Conservation (phyloP, 2,113 vertebrate genomes). For the Xiphorhynchus elegans region DNA sequence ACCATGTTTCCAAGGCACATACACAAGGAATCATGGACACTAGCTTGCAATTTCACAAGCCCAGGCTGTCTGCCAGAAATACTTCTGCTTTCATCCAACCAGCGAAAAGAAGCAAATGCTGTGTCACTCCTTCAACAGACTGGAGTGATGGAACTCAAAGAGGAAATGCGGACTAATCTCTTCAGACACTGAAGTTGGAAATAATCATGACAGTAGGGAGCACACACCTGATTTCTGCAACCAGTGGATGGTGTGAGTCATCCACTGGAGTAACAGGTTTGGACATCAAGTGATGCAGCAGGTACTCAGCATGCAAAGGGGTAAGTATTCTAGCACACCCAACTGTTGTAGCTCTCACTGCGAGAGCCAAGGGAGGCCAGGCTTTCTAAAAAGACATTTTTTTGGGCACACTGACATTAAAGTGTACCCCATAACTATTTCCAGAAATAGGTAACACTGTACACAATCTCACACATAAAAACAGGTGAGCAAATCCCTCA, state of each 20-base stretch:
- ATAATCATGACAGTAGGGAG: background rate
- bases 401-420: background rate
- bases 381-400: background rate
- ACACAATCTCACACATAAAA: background rate
- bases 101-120: slow-evolving; percentile 33
- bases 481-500: background rate
- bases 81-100: slow-evolving; percentile 17
- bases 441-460: background rate
- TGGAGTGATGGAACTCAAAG: rapidly evolving
- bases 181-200: background rate
- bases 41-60: background rate
- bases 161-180: background rate
- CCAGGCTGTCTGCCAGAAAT: slow-evolving; percentile 35
- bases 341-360: background rate
- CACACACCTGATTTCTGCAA: background rate
- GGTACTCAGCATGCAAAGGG: background rate
- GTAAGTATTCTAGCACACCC: background rate
- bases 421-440: background rate
- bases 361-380: background rate
- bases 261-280: background rate
- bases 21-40: background rate
- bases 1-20: background rate
- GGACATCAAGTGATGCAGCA: background rate
- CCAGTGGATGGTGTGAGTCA: background rate
- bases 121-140: background rate